These are phyloP conservation scores for Myiopsitta monachus DNA, from an alignment of 2,113 vertebrate genomes.

Conservation along the genomic window DNA sequence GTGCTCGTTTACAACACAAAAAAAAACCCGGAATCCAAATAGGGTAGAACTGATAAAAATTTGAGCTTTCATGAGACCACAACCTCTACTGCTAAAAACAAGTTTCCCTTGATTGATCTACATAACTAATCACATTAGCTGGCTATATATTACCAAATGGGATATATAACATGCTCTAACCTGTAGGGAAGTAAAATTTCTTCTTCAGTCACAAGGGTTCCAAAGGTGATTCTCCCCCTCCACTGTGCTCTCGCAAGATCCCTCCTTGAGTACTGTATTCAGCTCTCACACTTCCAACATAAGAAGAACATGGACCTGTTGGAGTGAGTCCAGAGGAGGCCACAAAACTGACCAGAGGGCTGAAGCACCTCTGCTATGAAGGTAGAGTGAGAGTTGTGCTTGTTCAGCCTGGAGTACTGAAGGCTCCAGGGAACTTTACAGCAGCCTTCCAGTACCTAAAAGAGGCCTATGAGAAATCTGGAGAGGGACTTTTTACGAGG, in stretches of 20 bases:
- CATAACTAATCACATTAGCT: neutral
- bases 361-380: neutral
- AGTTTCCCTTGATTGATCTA: neutral
- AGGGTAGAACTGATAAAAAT: neutral
- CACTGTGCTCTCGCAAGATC: neutral
- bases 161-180: neutral
- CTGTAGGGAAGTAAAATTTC: neutral
- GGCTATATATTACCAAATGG: neutral
- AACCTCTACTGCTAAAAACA: neutral
- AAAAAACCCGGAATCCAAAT: neutral
- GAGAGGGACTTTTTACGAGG: too few species aligned
- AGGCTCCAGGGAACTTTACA: neutral
- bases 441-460: neutral
- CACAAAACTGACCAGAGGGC: neutral
- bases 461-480: neutral
- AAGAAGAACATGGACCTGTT: neutral
- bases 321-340: neutral
- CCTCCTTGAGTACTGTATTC: neutral
- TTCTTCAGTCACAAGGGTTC: neutral
- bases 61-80: neutral
- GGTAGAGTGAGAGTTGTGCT: neutral
- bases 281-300: too few species aligned
- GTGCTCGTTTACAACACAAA: neutral
- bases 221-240: neutral
- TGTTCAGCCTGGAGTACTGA: neutral